These are phyloP conservation scores for Pantala flavescens DNA, from an alignment of 1,140 invertebrate genomes.

Conservation along the genomic window DNA sequence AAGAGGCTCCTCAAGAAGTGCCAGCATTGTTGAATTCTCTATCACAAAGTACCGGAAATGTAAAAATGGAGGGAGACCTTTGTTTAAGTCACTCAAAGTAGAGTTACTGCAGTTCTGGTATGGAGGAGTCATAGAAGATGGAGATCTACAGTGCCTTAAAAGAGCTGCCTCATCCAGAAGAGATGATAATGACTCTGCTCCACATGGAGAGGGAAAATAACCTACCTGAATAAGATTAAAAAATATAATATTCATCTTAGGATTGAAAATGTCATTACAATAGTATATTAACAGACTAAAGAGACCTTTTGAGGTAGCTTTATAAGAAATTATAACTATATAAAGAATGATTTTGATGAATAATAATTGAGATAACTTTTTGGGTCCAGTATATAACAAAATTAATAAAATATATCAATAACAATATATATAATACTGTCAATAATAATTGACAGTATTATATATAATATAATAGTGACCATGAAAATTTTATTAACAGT, in stretches of 20 bases:
- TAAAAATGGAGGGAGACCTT: not conserved
- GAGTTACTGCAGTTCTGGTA: not conserved
- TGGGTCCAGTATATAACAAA: too few species aligned
- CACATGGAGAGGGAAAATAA: conserved; percentile 73
- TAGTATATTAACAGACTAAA: too few species aligned
- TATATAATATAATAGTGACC: too few species aligned
- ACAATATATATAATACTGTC: too few species aligned
- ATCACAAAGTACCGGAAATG: conserved; percentile 80
- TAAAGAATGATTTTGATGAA: too few species aligned
- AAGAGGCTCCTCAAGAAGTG: conserved; percentile 80
- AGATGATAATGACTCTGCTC: conserved; percentile 72
- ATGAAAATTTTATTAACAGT: too few species aligned
- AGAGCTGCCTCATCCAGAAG: conserved; percentile 79
- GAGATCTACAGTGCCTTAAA: conserved; percentile 61
- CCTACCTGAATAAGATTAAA: conserved; percentile 45
- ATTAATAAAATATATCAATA: too few species aligned
- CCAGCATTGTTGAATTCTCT: conserved; percentile 80
- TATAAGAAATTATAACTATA: too few species aligned
- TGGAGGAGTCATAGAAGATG: conserved; percentile 29
- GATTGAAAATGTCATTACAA: conserved; percentile 4
- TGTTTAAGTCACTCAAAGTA: not conserved
- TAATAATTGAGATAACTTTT: too few species aligned
- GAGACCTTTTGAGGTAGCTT: too few species aligned
- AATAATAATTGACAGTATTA: too few species aligned
- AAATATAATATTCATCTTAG: not conserved